Evolutionary conservation across 1,140 invertebrate species (phyloP).

Genomic region (Schlechtendalia chinensis): DNA sequence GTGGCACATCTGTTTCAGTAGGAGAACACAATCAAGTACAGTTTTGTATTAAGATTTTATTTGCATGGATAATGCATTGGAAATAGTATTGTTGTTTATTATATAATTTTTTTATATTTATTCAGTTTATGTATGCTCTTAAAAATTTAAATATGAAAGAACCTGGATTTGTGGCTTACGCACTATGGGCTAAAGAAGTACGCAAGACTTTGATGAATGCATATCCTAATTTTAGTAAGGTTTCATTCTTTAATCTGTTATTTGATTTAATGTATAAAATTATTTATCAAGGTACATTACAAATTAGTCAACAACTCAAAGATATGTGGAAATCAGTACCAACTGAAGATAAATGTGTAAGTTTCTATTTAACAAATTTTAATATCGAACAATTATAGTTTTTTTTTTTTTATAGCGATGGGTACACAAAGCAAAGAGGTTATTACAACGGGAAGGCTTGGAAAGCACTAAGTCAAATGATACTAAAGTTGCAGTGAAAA

Average conservation of each 20-base stretch:
- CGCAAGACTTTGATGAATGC: slow-evolving; percentile 69
- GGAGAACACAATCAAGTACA: slow-evolving; percentile 45
- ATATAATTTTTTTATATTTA: not conserved
- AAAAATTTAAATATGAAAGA: slow-evolving; percentile 60
- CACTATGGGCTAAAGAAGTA: slow-evolving; percentile 83
- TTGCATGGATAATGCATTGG: too few species aligned
- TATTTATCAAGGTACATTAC: slow-evolving; percentile 68
- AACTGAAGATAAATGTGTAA: slow-evolving; percentile 58
- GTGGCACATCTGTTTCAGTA: slow-evolving; percentile 35
- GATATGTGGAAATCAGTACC: slow-evolving; percentile 81
- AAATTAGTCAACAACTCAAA: slow-evolving; percentile 75
- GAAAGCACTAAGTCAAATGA: not conserved
- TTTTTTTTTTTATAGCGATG: slow-evolving; percentile 41
- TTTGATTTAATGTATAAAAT: slow-evolving; percentile 50
- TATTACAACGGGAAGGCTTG: slow-evolving; percentile 36
- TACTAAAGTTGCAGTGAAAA: not conserved
- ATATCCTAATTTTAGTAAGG: slow-evolving; percentile 72
- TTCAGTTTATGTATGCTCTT: slow-evolving; percentile 45
- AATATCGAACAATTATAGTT: not conserved
- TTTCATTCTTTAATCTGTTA: slow-evolving; percentile 31
- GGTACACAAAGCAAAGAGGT: slow-evolving; percentile 48
- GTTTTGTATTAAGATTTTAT: not conserved
- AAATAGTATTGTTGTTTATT: not conserved
- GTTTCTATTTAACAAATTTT: slow-evolving; percentile 41
- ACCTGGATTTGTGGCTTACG: slow-evolving; percentile 81